Base-by-base conservation (phyloP, 2,797 vertebrate species). In the Lithobates pipiens region DNA sequence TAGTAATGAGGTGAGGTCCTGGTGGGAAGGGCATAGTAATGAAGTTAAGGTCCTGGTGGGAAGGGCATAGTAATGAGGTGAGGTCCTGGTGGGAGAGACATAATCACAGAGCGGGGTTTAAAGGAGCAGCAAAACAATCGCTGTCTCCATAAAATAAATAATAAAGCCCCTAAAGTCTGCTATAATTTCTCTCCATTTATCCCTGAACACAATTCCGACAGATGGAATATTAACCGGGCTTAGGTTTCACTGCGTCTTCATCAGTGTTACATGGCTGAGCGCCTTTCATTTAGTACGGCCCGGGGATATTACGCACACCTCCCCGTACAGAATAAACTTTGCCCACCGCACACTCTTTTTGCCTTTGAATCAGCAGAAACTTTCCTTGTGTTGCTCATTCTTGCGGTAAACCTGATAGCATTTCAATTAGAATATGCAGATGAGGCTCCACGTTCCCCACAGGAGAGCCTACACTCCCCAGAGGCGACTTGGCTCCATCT, bases 341-440 rank as follows among this genome's bases (percentile, higher is more conserved):
- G 36, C 67, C 46, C 57, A 79, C 39, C 76, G 75, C 25, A 73
- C 65, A 63, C 25, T 54, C 75, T 5, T 32, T 54, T 63, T 82
- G 75, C 83, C 88, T 7, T 0, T 54, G 63, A 80, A 87, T 34
- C 32, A 74, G 65, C 86, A 69, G 1, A 73, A 29, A 80, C 21
- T 75, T 80, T 69, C 44, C 54, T 72, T 80, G 85, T 76, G 88
- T 42, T 86, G 93, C 90, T 92, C 93, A 92, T 90, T 91, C 93
- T 94, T 93, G 93, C 93, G 92, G 90, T 92, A 93, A 92, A 92
- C 90, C 92, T 92, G 93, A 94, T 93, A 94, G 92, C 92, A 91
- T 89, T 95, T 94, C 94, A 94, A 94, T 95, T 95, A 95, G 93
- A 92, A 93, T 94, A 94, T 95, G 94, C 92, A 95, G 93, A 95